Evolutionary conservation across 2,888 invertebrate genomes (phyloP).

Genomic region (Dicyrtoma fusca): DNA sequence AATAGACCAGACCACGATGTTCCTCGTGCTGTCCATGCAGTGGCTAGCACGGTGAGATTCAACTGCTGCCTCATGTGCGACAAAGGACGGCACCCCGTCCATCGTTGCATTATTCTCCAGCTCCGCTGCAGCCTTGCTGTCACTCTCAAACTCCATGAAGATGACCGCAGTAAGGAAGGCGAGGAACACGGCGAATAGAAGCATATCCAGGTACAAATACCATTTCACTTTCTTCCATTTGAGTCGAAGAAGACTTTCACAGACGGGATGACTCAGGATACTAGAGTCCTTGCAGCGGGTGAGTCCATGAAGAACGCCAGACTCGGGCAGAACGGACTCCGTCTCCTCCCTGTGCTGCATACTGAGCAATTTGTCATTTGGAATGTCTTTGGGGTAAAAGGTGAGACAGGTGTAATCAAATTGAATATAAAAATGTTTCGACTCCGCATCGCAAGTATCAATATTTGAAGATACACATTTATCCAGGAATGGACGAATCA

Average conservation of each 20-base stretch:
- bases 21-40: slow-evolving; percentile 56
- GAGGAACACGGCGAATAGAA: slow-evolving; percentile 56
- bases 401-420: slow-evolving; percentile 57
- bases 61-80: slow-evolving; percentile 7
- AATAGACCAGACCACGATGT: slow-evolving; percentile 55
- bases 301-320: slow-evolving; percentile 56
- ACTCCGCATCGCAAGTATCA: slow-evolving; percentile 55
- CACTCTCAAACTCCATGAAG: slow-evolving; percentile 57
- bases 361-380: slow-evolving; percentile 53
- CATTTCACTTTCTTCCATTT: slow-evolving; percentile 57
- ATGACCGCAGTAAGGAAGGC: slow-evolving; percentile 56
- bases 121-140: slow-evolving; percentile 42
- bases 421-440: slow-evolving; percentile 56
- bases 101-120: slow-evolving; percentile 38
- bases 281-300: slow-evolving; percentile 55
- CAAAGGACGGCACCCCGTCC: slow-evolving; percentile 4
- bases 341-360: slow-evolving; percentile 56
- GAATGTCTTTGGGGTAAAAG: slow-evolving; percentile 56
- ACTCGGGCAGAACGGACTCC: slow-evolving; percentile 55
- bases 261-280: slow-evolving; percentile 57
- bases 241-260: slow-evolving; percentile 56
- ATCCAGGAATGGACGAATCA: slow-evolving; percentile 55
- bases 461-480: slow-evolving; percentile 56
- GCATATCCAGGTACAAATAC: slow-evolving; percentile 57
- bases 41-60: slow-evolving; percentile 39